A percentile compares a stretch with the other conserved stretches of the same genome.
phyloP scores from a whole-genome alignment of 2,797 vertebrate species.

The Cuculus canorus region DNA sequence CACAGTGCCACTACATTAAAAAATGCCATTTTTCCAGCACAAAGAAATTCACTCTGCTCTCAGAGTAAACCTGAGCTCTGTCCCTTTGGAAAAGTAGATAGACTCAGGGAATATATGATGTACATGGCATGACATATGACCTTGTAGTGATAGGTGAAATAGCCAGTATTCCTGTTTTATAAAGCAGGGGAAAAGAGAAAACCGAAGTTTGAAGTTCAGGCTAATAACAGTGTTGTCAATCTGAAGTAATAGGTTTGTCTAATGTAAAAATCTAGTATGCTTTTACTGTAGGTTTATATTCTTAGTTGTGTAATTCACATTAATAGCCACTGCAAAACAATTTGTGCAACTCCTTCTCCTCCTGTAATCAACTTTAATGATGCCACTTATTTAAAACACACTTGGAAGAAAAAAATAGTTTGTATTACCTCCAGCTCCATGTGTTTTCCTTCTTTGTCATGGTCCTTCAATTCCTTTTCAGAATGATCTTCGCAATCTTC shows the following conservation, averaged over 20 bases:
- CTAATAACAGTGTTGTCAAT: neutral
- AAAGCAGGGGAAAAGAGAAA: neutral
- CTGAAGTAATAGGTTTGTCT: neutral
- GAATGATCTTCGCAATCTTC: neutral
- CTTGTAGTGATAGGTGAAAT: neutral
- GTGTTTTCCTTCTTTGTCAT: conserved; percentile 29
- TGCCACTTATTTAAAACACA: neutral
- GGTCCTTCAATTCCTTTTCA: conserved; percentile 11
- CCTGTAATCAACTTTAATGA: neutral
- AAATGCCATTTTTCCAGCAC: neutral
- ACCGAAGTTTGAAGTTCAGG: neutral
- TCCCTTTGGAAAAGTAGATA: neutral
- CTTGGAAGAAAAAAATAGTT: neutral
- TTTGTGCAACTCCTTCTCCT: neutral
- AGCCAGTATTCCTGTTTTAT: neutral
- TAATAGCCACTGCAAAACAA: neutral
- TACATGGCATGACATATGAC: rapidly evolving
- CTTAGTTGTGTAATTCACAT: neutral
- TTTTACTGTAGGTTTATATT: neutral
- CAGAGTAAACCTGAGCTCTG: neutral
- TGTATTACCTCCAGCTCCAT: conserved; percentile 57
- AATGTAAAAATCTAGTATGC: neutral
- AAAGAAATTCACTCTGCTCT: neutral
- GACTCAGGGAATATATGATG: neutral
- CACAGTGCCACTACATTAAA: neutral